A percentile compares a stretch with the other conserved stretches of the same genome.
Conservation (phyloP, 2,797 vertebrate genomes). For the Potorous gilbertii region DNA sequence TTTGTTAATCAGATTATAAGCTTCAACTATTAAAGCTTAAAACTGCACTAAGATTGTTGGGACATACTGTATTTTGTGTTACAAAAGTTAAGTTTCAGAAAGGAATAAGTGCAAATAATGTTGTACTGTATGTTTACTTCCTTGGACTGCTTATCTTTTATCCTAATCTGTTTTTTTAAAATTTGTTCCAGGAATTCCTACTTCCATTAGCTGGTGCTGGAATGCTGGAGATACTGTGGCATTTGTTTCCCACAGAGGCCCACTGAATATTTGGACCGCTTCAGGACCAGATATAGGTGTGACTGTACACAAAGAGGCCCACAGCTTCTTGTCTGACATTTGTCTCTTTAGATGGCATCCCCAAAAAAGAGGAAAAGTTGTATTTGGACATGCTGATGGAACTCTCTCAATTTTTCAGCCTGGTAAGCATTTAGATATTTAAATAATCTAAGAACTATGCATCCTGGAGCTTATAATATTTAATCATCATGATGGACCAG, state of each 20-base stretch:
- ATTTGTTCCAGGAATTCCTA: constrained; percentile 89
- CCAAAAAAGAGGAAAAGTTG: constrained; percentile 92
- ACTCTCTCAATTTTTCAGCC: constrained; percentile 97
- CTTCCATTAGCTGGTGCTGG: constrained; percentile 96
- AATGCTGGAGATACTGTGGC: constrained; percentile 90
- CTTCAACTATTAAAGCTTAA: neutral
- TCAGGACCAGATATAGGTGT: constrained; percentile 90
- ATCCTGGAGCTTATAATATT: neutral
- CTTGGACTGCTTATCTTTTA: neutral
- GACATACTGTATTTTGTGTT: neutral
- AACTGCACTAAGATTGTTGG: neutral
- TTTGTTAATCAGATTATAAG: neutral
- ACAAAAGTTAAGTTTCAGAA: neutral
- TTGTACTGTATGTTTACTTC: neutral
- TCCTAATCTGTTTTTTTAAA: neutral
- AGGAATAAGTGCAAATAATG: neutral
- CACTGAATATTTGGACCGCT: constrained; percentile 93
- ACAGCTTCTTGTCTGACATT: constrained; percentile 96
- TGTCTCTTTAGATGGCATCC: constrained; percentile 96
- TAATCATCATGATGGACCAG: neutral
- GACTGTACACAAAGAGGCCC: constrained; percentile 93
- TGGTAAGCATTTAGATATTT: constrained; percentile 84
- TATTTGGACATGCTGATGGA: constrained; percentile 96
- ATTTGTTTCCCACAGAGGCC: constrained; percentile 94
- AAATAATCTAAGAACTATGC: neutral